Evolutionary conservation across 2,888 invertebrate genomes (phyloP), one percentile per base, ranked within the genome.

Genomic region (Camponotus fellah): DNA sequence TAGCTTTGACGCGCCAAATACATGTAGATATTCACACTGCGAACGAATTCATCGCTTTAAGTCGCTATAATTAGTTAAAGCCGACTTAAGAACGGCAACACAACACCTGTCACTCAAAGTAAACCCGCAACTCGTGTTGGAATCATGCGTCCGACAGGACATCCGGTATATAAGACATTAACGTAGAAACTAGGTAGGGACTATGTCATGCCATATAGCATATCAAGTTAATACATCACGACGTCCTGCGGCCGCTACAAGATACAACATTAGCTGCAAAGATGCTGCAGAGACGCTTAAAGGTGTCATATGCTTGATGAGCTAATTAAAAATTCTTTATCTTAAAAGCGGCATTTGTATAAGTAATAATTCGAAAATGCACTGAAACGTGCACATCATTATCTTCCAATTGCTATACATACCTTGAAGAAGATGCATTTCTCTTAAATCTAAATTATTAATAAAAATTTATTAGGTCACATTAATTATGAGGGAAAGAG

Each of bases 11-110:
- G 60, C 46, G 49, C 26, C 37, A n/a, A 37, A 17, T 34, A 60
- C 26, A 43, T 60, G 17, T 12, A 34, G 43, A 58, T 21, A 43
- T 68, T 14, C 10, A 43, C 58, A 56, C 58, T 69, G 37, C 32
- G 26, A 40, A 56, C 26, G 32, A 66, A 68, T 43, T 60, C 46
- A 17, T 26, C 60, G 37, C 60, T 37, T 37, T 60, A 71, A 69
- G 69, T 71, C n/a, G 12, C 9, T 37, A 62, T 80, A 71, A 80
- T 71, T 80, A 80, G 58, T 77, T 56, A 58, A 77, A 71, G 17
- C 37, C 60, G 71, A 62, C 60, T 60, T 46, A 46, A 62, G 60
- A 62, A 71, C 79, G 65, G 68, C 43, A 58, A 26, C 60, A 37
- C 37, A 80, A 71, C 60, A 80, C 60, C 69, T 49, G 79, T 80